Percentiles rank a stretch among this genome's conserved stretches.
Evolutionary conservation across 2,888 invertebrate genomes (phyloP).

Genomic region (Thecophora atra): DNA sequence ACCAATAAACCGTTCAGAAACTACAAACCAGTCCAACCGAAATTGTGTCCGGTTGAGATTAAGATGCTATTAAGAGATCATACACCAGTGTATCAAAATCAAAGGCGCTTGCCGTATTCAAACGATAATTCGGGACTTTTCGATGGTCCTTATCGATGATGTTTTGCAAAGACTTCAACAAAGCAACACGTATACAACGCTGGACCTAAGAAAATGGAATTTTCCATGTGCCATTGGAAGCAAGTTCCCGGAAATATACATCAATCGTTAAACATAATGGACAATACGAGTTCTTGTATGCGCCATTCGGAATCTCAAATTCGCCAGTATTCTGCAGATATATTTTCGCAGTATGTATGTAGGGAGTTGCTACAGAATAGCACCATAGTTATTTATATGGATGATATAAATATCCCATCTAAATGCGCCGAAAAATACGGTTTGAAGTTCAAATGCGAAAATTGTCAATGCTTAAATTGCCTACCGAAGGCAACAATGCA

Average conservation of each 20-base stretch:
- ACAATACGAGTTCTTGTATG: conserved; percentile 40
- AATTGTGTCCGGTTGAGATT: background rate
- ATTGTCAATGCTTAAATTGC: conserved; percentile 35
- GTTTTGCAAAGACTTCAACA: conserved; percentile 33
- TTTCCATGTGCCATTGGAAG: conserved; percentile 40
- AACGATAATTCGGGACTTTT: conserved; percentile 39
- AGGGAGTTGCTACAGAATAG: conserved; percentile 36
- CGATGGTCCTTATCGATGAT: conserved; percentile 39
- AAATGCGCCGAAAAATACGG: conserved; percentile 36
- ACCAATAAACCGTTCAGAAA: background rate
- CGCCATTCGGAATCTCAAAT: conserved; percentile 45
- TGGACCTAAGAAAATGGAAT: conserved; percentile 41
- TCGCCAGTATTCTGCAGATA: conserved; percentile 43
- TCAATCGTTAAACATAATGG: conserved; percentile 39
- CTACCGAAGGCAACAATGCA: too few relatives aligned
- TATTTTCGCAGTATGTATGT: conserved; percentile 40
- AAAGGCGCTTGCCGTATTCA: conserved; percentile 34
- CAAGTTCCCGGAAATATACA: conserved; percentile 32
- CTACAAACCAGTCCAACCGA: background rate
- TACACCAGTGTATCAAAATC: conserved; percentile 37
- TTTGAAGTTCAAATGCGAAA: conserved; percentile 32
- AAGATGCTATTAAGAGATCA: background rate
- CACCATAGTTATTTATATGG: conserved; percentile 41
- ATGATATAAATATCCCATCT: conserved; percentile 43
- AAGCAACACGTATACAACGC: conserved; percentile 35